A percentile compares a stretch with the other conserved stretches of the same genome.
phyloP scores from a whole-genome alignment of 2,113 vertebrate species.

The Fregetta grallaria region DNA sequence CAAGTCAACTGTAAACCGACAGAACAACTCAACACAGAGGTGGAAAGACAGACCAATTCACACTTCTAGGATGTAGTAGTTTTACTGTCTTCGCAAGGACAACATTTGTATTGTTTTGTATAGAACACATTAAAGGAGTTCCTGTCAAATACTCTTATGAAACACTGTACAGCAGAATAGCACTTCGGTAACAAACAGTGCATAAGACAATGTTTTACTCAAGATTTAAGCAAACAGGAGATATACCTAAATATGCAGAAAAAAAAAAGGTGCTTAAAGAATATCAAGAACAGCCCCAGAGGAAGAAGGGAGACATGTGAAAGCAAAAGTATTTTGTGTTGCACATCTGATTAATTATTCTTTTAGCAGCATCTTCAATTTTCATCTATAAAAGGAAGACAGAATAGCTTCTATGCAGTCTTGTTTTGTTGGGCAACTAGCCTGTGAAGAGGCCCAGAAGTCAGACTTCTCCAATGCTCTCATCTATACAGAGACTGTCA shows the following conservation, averaged over 20 bases:
- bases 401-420: background rate
- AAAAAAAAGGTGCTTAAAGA: background rate
- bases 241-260: background rate
- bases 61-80: fast-evolving
- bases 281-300: background rate
- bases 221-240: background rate
- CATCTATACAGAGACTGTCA: fast-evolving
- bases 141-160: background rate
- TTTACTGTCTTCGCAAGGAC: background rate
- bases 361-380: background rate
- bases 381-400: background rate
- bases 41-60: background rate
- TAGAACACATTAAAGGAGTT: background rate
- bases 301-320: fast-evolving
- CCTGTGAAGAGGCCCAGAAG: background rate
- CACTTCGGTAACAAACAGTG: background rate
- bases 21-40: background rate
- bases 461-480: background rate
- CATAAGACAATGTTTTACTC: background rate
- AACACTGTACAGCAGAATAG: background rate
- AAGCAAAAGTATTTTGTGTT: background rate
- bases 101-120: fast-evolving
- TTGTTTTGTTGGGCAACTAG: background rate
- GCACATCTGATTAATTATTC: background rate
- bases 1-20: background rate